phyloP scores from a whole-genome alignment of 1,140 invertebrate genomes.

The Pissodes strobi region DNA sequence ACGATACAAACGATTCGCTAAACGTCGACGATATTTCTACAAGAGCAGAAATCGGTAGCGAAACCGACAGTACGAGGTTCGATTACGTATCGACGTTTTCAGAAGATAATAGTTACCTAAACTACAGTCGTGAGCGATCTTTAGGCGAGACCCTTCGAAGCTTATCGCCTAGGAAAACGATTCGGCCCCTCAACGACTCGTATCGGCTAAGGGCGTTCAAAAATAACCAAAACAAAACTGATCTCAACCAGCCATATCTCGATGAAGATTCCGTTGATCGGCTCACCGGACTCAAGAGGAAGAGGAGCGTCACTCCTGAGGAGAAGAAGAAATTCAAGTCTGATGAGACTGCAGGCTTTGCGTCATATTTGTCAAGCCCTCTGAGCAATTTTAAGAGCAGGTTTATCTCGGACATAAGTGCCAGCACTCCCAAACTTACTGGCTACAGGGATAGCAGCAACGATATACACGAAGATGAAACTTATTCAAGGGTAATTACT shows the following conservation, averaged over 20 bases:
- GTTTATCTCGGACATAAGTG: constrained; percentile 38
- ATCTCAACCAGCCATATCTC: constrained; percentile 29
- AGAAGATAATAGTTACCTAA: constrained; percentile 36
- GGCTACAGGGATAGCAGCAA: constrained; percentile 44
- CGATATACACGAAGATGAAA: constrained; percentile 34
- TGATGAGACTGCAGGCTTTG: constrained; percentile 43
- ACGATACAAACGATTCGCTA: constrained; percentile 37
- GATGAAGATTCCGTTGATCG: constrained; percentile 37
- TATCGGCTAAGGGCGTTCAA: constrained; percentile 41
- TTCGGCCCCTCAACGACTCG: constrained; percentile 41
- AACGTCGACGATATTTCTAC: constrained; percentile 41
- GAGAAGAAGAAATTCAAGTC: constrained; percentile 46
- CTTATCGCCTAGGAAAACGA: constrained; percentile 46
- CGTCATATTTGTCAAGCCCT: constrained; percentile 48
- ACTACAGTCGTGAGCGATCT: constrained; percentile 37
- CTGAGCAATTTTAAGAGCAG: constrained; percentile 41
- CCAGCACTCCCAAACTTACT: constrained; percentile 52
- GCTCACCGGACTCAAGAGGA: constrained; percentile 44
- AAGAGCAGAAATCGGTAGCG: constrained; percentile 44
- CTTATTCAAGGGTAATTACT: constrained; percentile 3
- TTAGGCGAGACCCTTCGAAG: constrained; percentile 42
- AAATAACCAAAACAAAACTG: constrained; percentile 38
- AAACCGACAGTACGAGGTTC: constrained; percentile 41
- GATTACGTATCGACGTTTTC: constrained; percentile 33
- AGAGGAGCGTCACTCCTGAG: constrained; percentile 44